These are phyloP conservation scores for Microtus oregoni DNA, from an alignment of 2,113 vertebrate genomes.

Conservation along the genomic window DNA sequence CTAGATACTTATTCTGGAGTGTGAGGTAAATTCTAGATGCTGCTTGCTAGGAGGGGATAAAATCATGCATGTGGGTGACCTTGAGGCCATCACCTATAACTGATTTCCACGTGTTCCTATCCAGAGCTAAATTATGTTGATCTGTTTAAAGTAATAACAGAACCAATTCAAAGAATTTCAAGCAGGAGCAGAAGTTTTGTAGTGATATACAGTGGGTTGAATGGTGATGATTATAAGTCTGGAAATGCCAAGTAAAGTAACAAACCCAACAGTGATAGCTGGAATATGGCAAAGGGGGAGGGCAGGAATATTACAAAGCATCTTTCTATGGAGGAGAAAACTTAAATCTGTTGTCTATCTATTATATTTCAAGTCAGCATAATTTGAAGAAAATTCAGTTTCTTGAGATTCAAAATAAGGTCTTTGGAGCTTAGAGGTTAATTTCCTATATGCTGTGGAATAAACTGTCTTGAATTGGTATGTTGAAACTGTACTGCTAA, in stretches of 20 bases:
- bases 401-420: background rate
- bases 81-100: background rate
- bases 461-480: background rate
- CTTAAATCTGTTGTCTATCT: background rate
- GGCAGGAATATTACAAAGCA: too few species aligned
- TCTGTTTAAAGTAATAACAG: background rate
- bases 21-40: background rate
- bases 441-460: background rate
- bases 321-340: background rate
- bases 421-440: background rate
- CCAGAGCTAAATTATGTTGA: background rate
- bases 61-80: background rate
- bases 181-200: background rate
- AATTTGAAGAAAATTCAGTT: background rate
- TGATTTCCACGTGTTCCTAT: background rate
- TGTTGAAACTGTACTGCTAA: background rate
- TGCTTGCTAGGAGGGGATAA: background rate
- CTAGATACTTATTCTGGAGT: background rate
- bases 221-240: background rate
- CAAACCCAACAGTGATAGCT: background rate
- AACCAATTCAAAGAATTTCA: background rate
- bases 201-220: background rate
- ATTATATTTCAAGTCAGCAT: background rate
- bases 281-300: background rate
- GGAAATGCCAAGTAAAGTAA: background rate